Evolutionary conservation across 2,888 invertebrate genomes (phyloP), one percentile per base, ranked within the genome.

Genomic region (Campoletis raptor): DNA sequence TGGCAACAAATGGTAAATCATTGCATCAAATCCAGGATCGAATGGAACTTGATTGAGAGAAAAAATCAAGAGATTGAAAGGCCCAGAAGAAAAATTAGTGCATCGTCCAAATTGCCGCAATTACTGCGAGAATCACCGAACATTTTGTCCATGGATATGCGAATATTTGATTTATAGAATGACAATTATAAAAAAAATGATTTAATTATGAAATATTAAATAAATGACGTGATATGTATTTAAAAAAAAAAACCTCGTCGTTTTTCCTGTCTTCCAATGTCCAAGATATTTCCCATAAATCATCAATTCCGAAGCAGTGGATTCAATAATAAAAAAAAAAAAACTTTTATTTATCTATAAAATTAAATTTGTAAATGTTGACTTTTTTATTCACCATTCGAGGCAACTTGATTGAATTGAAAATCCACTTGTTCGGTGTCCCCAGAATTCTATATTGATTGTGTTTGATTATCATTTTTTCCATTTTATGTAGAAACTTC

Each of bases 401-500:
- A 40, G 40, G 8, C 40, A 8, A 40, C 9, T 40, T 6, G 40
- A 40, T 40, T 21, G 9, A 48, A 45, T 70, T 30, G 18, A 42
- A 80, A 85, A 72, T 61, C 36, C 72, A 79, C 57, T 57, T 57
- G 42, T 80, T 21, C 42, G 4, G 74, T 78, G 21, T 12, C 4
- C 48, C 48, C 6, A 36, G 21, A 30, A 30, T 79, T 42, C 9
- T 36, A 85, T 78, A 48, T 57, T 67, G 74, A 80, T 66, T 80
- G 76, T 18, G 83, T 85, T 40, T 69, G 64, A 83, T 30, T 72
- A 83, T 30, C 18, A 18, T 36, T 86, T 45, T 57, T 61, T 67
- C 18, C 12, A 36, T 45, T 72, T 36, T 24, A 36, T 77, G 21
- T 69, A 85, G 90, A 90, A 66, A 89, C 88, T 57, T 70, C 89